Evolutionary conservation across 1,140 invertebrate genomes (phyloP), one percentile per base, ranked within the genome.

Genomic region (Colletes latitarsis): DNA sequence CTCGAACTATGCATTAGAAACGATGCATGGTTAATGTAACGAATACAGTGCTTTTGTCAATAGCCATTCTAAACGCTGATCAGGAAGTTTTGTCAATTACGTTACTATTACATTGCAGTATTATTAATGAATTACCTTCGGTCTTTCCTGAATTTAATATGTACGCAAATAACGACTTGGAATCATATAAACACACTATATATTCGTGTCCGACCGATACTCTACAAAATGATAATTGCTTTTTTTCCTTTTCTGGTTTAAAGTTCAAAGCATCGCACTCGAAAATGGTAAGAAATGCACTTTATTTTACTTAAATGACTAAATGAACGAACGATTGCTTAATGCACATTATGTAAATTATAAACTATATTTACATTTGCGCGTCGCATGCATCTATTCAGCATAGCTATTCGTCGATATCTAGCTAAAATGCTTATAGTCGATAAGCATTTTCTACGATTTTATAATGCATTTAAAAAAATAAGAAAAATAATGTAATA

Each of bases 1-100:
- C 80, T 75, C 67, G 19, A 71, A n/a, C 57, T 64, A 21, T 71
- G 43, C 52, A 21, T 30, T 63, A 39, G 43, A 30, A 30, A 46
- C 68, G 12, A 62, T 52, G 58, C 49, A 21, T 69, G 60, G 46
- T 55, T 10, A 21, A 14, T 49, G 30, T 6, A 30, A 30, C 15
- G 60, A 66, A 62, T 57, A 12, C n/a, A 64, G 68, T 68, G 30
- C 2, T 30, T 30, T 30, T 30, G 30, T 2, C 30, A 30, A 30
- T 2, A 30, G 30, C 30, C 30, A 71, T n/a, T 49, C 21, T 30
- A 46, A 41, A 4, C 15, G 10, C 3, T 12, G 6, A 6, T 5
- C 5, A 4, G 43, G 12, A 21, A 14, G 30, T 52, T 19, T 39
- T 4, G 5, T 12, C 4, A 15, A 9, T 46, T 30, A 30, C 30